These are phyloP conservation scores for Rotaria socialis DNA, from an alignment of 2,888 invertebrate genomes.

Conservation along the genomic window DNA sequence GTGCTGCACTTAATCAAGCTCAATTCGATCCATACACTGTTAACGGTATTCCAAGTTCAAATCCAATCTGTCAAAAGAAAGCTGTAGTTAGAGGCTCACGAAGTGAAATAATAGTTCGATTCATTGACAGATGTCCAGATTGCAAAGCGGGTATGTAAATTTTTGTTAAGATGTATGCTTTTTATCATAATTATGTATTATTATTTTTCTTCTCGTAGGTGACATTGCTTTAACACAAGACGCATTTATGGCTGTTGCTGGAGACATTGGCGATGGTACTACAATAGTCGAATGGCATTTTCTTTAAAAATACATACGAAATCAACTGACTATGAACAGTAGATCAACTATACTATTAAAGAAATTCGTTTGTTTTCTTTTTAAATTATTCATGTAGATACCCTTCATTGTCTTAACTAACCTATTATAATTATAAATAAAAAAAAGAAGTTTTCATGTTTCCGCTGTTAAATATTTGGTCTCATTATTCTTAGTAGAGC, in stretches of 20 bases:
- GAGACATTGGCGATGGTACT: background rate
- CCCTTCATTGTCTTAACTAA: background rate
- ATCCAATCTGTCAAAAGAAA: conserved; percentile 24
- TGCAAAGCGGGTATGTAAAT: background rate
- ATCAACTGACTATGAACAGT: background rate
- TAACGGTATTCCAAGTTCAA: conserved; percentile 26
- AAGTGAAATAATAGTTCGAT: background rate
- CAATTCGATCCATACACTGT: conserved; percentile 2
- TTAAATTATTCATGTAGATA: background rate
- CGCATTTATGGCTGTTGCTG: conserved; percentile 10
- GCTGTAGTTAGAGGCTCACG: background rate
- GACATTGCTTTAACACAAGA: conserved; percentile 6
- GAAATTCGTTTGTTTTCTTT: background rate
- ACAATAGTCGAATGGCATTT: background rate
- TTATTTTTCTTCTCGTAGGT: background rate
- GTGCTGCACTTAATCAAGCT: background rate
- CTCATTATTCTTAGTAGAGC: too few species aligned
- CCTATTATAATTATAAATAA: background rate
- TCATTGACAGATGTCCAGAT: background rate
- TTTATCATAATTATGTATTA: background rate
- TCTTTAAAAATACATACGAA: background rate
- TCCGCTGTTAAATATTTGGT: too few species aligned
- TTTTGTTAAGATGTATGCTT: background rate
- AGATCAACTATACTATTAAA: background rate
- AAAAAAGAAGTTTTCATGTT: background rate